A percentile compares a stretch with the other conserved stretches of the same genome.
Conservation (phyloP, 1,140 invertebrate genomes). For the Halotydeus destructor region DNA sequence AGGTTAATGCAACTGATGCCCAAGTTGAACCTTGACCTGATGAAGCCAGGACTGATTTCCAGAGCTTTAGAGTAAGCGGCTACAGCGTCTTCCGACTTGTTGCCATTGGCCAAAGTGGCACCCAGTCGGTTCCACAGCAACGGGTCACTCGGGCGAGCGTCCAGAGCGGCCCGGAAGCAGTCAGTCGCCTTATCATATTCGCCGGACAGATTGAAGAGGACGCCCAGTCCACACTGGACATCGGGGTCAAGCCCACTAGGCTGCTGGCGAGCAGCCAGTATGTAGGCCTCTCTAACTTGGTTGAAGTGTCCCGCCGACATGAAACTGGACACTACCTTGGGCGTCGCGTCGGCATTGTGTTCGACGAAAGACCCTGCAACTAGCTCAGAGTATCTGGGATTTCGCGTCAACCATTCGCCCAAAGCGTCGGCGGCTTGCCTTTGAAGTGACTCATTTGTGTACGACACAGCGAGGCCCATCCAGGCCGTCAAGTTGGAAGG, state of each 20-base stretch:
- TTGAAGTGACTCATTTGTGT: slow-evolving; percentile 65
- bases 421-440: slow-evolving; percentile 32
- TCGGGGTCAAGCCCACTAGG: slow-evolving; percentile 65
- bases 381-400: slow-evolving; percentile 46
- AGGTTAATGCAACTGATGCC: slow-evolving; percentile 94
- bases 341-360: neutral
- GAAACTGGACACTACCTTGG: neutral
- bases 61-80: slow-evolving; percentile 82
- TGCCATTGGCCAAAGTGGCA: slow-evolving; percentile 87
- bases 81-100: slow-evolving; percentile 80
- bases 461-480: slow-evolving; percentile 74
- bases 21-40: slow-evolving; percentile 87
- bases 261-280: slow-evolving; percentile 60
- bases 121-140: slow-evolving; percentile 92
- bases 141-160: slow-evolving; percentile 64
- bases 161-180: slow-evolving; percentile 74
- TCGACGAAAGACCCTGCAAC: neutral
- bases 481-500: slow-evolving; percentile 58
- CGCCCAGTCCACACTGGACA: slow-evolving; percentile 81
- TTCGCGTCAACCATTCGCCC: slow-evolving; percentile 54
- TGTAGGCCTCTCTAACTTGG: slow-evolving; percentile 53
- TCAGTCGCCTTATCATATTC: slow-evolving; percentile 92
- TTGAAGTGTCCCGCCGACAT: slow-evolving; percentile 26
- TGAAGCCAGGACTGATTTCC: slow-evolving; percentile 77
- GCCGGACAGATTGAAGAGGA: slow-evolving; percentile 78